A percentile compares a stretch with the other conserved stretches of the same genome.
Conservation (phyloP, 2,888 invertebrate genomes). For the Leptarthrus brevirostris region DNA sequence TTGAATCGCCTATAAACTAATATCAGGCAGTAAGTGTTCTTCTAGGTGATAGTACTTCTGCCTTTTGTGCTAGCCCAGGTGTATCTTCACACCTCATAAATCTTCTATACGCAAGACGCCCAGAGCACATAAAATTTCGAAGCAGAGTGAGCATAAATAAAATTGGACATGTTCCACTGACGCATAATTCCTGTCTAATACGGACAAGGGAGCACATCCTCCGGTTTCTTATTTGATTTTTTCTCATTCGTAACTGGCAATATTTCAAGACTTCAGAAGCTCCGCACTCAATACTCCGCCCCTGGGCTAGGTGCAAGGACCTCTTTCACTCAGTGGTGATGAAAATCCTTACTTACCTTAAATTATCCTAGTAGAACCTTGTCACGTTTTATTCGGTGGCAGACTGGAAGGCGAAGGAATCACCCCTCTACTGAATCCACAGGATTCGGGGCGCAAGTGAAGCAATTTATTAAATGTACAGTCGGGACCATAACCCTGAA, state of each 20-base stretch:
- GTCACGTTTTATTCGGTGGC: conserved; percentile 33
- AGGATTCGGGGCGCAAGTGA: conserved; percentile 30
- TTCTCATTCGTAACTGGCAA: neutral
- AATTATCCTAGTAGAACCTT: conserved; percentile 29
- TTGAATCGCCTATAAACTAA: no score
- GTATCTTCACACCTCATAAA: conserved; percentile 21
- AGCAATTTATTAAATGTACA: conserved; percentile 43
- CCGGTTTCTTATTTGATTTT: neutral
- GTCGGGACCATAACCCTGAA: conserved; percentile 7
- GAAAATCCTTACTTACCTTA: conserved; percentile 36
- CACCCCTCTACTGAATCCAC: conserved; percentile 2
- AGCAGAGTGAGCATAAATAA: conserved; percentile 27
- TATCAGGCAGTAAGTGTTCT: no score
- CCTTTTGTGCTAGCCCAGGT: conserved; percentile 9
- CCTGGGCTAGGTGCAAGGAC: neutral
- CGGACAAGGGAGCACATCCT: neutral
- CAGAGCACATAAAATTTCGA: conserved; percentile 7
- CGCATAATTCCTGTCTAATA: neutral
- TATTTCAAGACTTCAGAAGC: conserved; percentile 11
- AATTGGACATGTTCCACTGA: neutral
- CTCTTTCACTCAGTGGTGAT: neutral
- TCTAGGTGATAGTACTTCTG: no score
- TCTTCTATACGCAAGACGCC: conserved; percentile 8
- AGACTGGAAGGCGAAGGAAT: conserved; percentile 6
- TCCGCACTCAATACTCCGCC: neutral